phyloP scores from a whole-genome alignment of 30 jellyfish, hydroid and myxozoan species.

The Morbakka virulenta region DNA sequence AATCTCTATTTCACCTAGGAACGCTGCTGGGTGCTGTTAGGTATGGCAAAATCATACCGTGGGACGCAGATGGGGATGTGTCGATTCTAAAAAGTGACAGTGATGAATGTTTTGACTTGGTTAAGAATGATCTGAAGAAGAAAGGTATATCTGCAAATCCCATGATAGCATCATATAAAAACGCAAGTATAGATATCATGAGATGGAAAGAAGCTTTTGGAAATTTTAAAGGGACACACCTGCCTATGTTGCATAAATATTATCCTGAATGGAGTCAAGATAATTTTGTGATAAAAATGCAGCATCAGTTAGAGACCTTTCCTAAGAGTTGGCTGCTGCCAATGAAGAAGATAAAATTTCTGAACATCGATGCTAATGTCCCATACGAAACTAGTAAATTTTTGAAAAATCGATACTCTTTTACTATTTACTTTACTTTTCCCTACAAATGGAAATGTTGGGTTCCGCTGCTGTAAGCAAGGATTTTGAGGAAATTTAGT shows the following conservation, averaged over 20 bases:
- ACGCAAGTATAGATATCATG: conserved; percentile 61
- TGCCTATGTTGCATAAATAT: conserved; percentile 38
- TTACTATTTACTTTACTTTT: conserved; percentile 14
- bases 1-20: no score
- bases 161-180: conserved; percentile 67
- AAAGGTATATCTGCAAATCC: conserved; percentile 68
- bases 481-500: no score
- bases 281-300: conserved; percentile 40
- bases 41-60: conserved; percentile 55
- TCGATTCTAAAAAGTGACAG: conserved; percentile 42
- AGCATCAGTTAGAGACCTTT: conserved; percentile 58
- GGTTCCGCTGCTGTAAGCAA: no score
- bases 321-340: conserved; percentile 63
- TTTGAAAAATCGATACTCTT: conserved; percentile 42
- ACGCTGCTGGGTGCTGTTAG: conserved; percentile 83
- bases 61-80: conserved; percentile 94
- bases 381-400: conserved; percentile 33
- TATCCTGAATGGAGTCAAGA: conserved; percentile 73
- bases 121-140: conserved; percentile 13
- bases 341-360: conserved; percentile 4
- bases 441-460: conserved; percentile 93
- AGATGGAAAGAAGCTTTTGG: conserved; percentile 52
- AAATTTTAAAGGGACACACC: background rate
- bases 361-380: conserved; percentile 29
- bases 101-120: conserved; percentile 16